A percentile compares a stretch with the other conserved stretches of the same genome.
phyloP scores from a whole-genome alignment of 2,797 vertebrate genomes.

The Strix occidentalis region DNA sequence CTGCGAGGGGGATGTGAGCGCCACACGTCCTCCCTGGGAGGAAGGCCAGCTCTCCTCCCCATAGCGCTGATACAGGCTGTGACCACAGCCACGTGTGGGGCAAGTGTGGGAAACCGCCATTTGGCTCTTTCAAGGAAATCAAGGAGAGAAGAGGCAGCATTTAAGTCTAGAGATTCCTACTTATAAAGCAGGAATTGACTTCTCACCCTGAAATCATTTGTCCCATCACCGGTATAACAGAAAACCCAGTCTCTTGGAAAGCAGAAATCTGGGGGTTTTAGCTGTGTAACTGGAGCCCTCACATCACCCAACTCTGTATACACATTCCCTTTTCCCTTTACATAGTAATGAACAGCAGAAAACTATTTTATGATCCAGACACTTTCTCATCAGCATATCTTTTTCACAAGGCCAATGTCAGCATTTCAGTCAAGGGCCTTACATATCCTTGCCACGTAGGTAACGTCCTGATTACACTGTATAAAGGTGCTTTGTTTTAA shows the following conservation, averaged over 20 bases:
- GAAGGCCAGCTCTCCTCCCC: conserved; percentile 1
- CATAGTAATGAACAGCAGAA: background rate
- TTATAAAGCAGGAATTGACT: background rate
- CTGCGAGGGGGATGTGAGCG: rapidly evolving
- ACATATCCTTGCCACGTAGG: rapidly evolving
- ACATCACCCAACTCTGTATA: background rate
- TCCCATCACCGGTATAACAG: background rate
- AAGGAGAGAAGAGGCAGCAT: background rate
- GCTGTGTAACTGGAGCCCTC: background rate
- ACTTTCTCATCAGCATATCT: background rate
- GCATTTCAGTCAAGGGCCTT: background rate
- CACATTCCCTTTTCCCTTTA: background rate
- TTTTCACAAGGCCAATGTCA: background rate
- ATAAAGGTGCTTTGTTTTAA: background rate
- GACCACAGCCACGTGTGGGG: background rate
- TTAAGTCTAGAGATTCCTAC: background rate
- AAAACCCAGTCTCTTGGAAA: background rate
- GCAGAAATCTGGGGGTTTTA: background rate
- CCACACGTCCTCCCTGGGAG: background rate
- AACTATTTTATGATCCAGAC: background rate
- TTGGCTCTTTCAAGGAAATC: background rate
- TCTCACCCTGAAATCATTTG: background rate
- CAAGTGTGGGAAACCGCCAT: background rate
- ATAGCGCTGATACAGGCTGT: background rate
- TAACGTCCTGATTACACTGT: background rate